Percentiles rank a stretch among this genome's conserved stretches.
Evolutionary conservation across 2,888 invertebrate species (phyloP).

Genomic region (Drosophila lacicola): DNA sequence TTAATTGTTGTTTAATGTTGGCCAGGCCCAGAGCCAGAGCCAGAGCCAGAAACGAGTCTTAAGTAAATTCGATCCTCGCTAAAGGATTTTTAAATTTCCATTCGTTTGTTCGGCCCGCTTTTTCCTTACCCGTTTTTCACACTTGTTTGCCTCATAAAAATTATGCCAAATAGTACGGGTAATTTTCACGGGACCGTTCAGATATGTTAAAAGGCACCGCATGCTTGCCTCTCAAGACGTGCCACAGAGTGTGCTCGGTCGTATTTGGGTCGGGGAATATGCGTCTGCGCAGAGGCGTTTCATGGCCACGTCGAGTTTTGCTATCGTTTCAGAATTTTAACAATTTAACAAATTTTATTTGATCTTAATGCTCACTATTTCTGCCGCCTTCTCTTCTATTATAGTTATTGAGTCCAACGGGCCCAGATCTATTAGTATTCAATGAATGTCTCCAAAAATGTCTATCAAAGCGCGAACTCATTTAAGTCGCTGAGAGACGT

Average conservation of each 20-base stretch:
- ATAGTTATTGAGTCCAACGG: constrained; percentile 22
- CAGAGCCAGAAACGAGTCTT: neutral
- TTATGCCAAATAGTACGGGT: constrained; percentile 56
- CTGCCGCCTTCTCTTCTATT: constrained; percentile 63
- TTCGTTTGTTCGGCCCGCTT: constrained; percentile 52
- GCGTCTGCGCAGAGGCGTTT: constrained; percentile 38
- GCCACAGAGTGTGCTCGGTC: constrained; percentile 24
- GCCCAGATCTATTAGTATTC: constrained; percentile 52
- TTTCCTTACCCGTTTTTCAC: constrained; percentile 60
- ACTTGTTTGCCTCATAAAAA: constrained; percentile 64
- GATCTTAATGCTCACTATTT: constrained; percentile 76
- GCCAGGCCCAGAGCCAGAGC: constrained; percentile 6
- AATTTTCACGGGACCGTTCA: constrained; percentile 28
- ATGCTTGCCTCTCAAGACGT: constrained; percentile 53
- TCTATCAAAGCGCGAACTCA: constrained; percentile 74
- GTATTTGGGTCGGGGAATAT: constrained; percentile 1
- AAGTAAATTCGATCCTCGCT: constrained; percentile 31
- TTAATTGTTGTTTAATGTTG: constrained; percentile 35
- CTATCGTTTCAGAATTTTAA: constrained; percentile 65
- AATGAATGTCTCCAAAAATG: constrained; percentile 52
- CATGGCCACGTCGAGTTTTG: constrained; percentile 45
- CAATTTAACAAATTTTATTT: constrained; percentile 64
- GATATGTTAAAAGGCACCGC: constrained; percentile 35
- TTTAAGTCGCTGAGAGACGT: constrained; percentile 69
- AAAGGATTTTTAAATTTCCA: constrained; percentile 44